Evolutionary conservation across 2,797 vertebrate genomes (phyloP).

Genomic region (Eutrigla gurnardus): DNA sequence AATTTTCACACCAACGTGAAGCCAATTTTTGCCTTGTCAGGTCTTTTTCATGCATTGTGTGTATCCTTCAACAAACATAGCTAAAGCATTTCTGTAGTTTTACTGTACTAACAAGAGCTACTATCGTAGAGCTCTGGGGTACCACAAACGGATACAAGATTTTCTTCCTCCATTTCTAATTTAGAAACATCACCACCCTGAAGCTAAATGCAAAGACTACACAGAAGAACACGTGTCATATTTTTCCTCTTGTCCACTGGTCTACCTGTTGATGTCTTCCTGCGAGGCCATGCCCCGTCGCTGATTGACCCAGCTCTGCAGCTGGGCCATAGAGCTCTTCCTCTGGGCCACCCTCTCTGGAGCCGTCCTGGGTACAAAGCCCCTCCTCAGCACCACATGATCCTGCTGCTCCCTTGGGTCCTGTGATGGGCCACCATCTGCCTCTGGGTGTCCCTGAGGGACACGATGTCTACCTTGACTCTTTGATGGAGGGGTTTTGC

Average conservation of each 20-base stretch:
- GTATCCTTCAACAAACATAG: too few relatives aligned
- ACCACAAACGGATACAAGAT: too few relatives aligned
- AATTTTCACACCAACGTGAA: too few relatives aligned
- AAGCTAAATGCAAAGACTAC: not conserved
- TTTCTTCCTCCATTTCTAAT: too few relatives aligned
- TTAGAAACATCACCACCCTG: not conserved
- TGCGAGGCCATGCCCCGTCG: constrained; percentile 82
- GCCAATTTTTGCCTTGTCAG: too few relatives aligned
- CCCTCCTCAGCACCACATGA: constrained; percentile 79
- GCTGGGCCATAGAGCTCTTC: constrained; percentile 95
- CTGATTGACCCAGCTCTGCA: constrained; percentile 97
- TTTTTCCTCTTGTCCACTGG: rapidly evolving
- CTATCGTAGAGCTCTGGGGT: too few relatives aligned
- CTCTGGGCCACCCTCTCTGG: constrained; percentile 93
- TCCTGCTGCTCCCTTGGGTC: constrained; percentile 74
- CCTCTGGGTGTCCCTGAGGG: constrained; percentile 51
- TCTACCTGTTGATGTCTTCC: constrained; percentile 91
- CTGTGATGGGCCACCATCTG: constrained; percentile 16
- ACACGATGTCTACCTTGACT: constrained; percentile 28
- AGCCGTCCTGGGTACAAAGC: constrained; percentile 85
- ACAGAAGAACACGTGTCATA: not conserved
- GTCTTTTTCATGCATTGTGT: too few relatives aligned
- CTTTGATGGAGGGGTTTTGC: constrained; percentile 68
- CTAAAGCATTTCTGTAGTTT: too few relatives aligned
- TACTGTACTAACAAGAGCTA: too few relatives aligned